Base-by-base conservation (phyloP, 2,888 invertebrate genomes). In the Trissonchulus sp. region DNA sequence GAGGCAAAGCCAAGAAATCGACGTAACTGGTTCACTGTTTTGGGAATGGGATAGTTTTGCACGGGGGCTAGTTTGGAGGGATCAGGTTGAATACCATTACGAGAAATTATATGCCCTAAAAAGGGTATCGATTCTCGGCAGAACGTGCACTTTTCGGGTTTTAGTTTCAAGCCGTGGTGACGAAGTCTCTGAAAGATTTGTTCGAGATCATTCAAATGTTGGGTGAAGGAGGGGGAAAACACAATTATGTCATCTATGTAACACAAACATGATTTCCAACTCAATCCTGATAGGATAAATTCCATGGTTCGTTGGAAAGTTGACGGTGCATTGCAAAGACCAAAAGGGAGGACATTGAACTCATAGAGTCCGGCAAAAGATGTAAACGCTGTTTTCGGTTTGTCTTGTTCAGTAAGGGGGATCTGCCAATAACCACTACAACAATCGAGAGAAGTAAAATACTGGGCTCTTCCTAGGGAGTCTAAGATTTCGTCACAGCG, bases 391-490 rank as follows among this genome's bases (percentile, higher is more conserved):
- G n/a, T n/a, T n/a, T n/a, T n/a, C n/a, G 34, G 34, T 30, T 71
- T 2, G n/a, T 31, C 3, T 34, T 31, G 31, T n/a, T 2, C 3
- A 31, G 28, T 35, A 2, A 71, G 8, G 31, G 31, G 34, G 8
- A 71, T 31, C n/a, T 71, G 71, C 71, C 76, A 77, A 68, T 76
- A 76, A 28, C 76, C 76, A 8, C 37, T 48, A 23, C n/a, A 8
- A 35, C 18, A 62, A 30, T 76, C 74, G 2, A 77, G 76, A 28
- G n/a, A 28, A 36, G 63, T 60, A n/a, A 71, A 33, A 71, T n/a
- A n/a, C n/a, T n/a, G n/a, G n/a, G n/a, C n/a, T n/a, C n/a, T n/a
- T n/a, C n/a, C n/a, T n/a, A n/a, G n/a, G n/a, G n/a, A n/a, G n/a
- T n/a, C n/a, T n/a, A n/a, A n/a, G n/a, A n/a, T n/a, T n/a, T n/a